These are phyloP conservation scores for Sandelia bainsii DNA, from an alignment of 2,797 vertebrate species.

Conservation along the genomic window DNA sequence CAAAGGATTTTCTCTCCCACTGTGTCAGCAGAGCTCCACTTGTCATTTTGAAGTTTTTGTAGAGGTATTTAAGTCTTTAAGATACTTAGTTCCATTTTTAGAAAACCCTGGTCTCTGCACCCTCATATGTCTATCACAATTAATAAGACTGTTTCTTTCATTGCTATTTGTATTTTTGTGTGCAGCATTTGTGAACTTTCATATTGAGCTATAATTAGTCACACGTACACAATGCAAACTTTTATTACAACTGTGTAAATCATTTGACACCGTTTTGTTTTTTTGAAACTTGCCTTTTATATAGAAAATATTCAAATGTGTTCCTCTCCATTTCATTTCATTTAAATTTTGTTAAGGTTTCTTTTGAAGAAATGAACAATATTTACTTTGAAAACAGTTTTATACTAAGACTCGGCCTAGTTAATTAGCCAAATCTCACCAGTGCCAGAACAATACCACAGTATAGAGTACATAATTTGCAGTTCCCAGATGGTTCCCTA, in stretches of 20 bases:
- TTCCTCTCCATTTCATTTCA: neutral
- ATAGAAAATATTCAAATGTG: constrained; percentile 15
- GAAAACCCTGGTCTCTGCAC: no score
- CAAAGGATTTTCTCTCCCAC: neutral
- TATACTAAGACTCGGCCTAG: constrained; percentile 12
- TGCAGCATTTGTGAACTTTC: neutral
- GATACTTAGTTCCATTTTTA: neutral
- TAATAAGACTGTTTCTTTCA: neutral
- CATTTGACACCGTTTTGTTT: constrained; percentile 5
- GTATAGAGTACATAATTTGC: constrained; percentile 40
- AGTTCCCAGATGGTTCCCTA: constrained; percentile 46
- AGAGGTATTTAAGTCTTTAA: neutral
- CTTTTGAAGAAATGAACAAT: constrained; percentile 28
- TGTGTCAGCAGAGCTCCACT: neutral
- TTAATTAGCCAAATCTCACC: constrained; percentile 43
- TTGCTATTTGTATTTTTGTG: neutral
- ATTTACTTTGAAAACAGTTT: constrained; percentile 29
- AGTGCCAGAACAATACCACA: constrained; percentile 29
- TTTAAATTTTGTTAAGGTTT: constrained; percentile 3
- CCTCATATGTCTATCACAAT: constrained; percentile 13
- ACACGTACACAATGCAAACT: neutral
- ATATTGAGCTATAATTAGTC: neutral
- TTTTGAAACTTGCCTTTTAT: constrained; percentile 1
- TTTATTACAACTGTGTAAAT: neutral
- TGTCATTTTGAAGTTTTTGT: neutral